Conservation (phyloP, 2,888 invertebrate species). For the Spilarctia lutea region DNA sequence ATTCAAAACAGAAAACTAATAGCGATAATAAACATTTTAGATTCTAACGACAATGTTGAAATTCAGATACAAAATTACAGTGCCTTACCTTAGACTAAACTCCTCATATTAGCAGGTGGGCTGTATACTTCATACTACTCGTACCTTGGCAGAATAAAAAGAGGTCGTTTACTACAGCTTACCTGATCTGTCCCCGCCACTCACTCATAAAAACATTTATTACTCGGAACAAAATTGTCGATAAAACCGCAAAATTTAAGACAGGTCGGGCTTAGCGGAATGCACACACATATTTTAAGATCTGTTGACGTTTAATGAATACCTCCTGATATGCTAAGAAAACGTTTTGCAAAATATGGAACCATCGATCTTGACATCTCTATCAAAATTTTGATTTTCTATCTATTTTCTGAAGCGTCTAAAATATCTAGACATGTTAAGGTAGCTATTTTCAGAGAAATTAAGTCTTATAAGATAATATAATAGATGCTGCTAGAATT, state of each 20-base stretch:
- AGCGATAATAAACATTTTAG: neutral
- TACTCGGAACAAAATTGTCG: neutral
- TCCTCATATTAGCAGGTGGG: neutral
- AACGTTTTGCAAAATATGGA: too few species aligned
- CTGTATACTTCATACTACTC: neutral
- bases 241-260: neutral
- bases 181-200: neutral
- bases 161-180: neutral
- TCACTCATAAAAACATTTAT: neutral
- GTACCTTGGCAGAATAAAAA: neutral
- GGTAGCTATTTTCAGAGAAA: neutral
- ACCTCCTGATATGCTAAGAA: neutral
- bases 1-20: neutral
- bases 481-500: neutral
- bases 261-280: neutral
- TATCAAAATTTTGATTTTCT: neutral
- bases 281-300: neutral
- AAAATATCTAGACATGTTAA: neutral
- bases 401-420: neutral
- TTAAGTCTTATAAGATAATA: neutral
- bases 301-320: too few species aligned
- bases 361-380: too few species aligned
- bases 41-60: neutral
- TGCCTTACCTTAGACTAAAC: neutral
- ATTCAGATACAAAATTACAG: neutral